Evolutionary conservation across 2,888 invertebrate species (phyloP).

Genomic region (Plebejus melissa): DNA sequence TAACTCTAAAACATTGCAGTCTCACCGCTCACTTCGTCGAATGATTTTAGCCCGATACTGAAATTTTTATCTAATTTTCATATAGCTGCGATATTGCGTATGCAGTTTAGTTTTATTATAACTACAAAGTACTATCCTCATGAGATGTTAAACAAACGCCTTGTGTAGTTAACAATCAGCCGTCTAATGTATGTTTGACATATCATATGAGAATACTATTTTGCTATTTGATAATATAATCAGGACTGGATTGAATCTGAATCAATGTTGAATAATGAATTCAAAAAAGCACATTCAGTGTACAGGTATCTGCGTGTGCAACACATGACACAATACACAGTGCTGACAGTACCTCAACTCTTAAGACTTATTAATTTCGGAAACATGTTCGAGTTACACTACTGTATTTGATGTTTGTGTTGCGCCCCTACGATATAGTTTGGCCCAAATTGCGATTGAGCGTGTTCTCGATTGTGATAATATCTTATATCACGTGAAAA

Average conservation of each 20-base stretch:
- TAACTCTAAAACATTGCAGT: background rate
- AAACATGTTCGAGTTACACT: background rate
- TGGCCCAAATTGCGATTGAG: conserved; percentile 1
- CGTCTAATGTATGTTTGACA: too few species aligned
- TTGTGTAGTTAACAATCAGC: background rate
- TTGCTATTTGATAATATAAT: background rate
- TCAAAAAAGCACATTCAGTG: background rate
- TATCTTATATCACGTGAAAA: background rate
- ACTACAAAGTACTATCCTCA: background rate
- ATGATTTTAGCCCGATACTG: background rate
- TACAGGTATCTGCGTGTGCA: too few species aligned
- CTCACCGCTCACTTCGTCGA: background rate
- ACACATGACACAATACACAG: background rate
- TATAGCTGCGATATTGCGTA: background rate
- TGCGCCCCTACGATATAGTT: background rate
- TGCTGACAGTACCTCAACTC: background rate
- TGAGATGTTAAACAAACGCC: background rate
- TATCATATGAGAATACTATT: background rate
- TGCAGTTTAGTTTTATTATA: background rate
- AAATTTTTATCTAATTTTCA: background rate
- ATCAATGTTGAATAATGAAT: background rate
- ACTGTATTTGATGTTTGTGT: background rate
- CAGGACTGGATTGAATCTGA: background rate
- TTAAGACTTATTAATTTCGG: background rate
- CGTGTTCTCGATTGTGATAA: background rate